Evolutionary conservation across 2,113 vertebrate species (phyloP), one percentile per base, ranked within the genome.

Genomic region (Tachycineta bicolor): DNA sequence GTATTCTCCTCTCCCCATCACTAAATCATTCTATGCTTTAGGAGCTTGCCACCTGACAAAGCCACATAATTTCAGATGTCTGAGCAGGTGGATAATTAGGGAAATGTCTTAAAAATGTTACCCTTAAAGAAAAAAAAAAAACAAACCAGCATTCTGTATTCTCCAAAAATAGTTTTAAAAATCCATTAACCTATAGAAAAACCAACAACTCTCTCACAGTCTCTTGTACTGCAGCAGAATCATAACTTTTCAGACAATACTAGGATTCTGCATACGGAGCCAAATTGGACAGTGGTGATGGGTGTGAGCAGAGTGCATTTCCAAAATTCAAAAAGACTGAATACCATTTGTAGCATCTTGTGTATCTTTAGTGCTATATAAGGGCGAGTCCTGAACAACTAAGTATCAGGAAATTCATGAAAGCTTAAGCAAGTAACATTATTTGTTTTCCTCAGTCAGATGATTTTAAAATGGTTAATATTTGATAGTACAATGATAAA

Each of bases 401-500:
- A 84, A 92, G 91, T 96, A 91, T 58, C 93, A 93, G 80, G 67
- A 96, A 93, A 92, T 92, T 90, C 94, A 97, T 97, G 74, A 97
- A 97, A 97, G 96, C 80, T 97, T 97, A 97, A 97, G 93, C 92
- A 95, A 96, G 94, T 87, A 92, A 89, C 71, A 29, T 95, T 96
- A 93, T 98, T 98, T 97, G 97, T 98, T 98, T 98, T 97, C 94
- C 94, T 96, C 91, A 88, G 91, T 94, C 94, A 83, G 62, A 97
- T 94, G 93, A 97, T 97, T 97, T 98, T 12, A 79, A 97, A 97
- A 94, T 94, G 33, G 74, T 97, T 98, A 98, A 98, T 98, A 98
- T 97, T 97, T 98, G 94, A 98, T 98, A 96, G 65, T 88, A 87
- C 93, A 92, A 90, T 98, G 96, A 97, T 98, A 97, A 98, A 98